These are phyloP conservation scores for Miltochrista miniata DNA, from an alignment of 2,888 invertebrate genomes.

Conservation along the genomic window DNA sequence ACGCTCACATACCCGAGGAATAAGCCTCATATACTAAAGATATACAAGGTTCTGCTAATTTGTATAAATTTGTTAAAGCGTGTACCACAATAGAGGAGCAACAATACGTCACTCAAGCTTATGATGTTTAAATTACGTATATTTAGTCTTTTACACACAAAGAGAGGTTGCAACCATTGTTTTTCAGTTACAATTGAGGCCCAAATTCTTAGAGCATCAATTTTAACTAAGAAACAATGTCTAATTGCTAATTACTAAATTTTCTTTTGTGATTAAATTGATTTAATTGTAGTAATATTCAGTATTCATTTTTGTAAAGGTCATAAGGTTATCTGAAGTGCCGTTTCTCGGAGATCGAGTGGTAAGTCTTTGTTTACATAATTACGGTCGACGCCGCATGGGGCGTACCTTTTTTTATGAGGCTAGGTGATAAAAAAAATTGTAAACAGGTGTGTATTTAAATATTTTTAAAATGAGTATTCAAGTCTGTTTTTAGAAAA, in stretches of 20 bases:
- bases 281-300: too few relatives aligned
- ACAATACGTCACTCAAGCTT: conserved; percentile 44
- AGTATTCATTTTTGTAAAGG: too few relatives aligned
- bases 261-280: too few relatives aligned
- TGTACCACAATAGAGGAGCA: conserved; percentile 25
- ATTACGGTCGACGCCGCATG: too few relatives aligned
- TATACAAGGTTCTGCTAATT: conserved; percentile 11
- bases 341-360: too few relatives aligned
- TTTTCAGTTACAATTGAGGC: conserved; percentile 28
- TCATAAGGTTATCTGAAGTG: too few relatives aligned
- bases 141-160: conserved; percentile 40
- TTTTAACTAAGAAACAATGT: neutral
- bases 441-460: too few relatives aligned
- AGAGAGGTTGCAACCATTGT: conserved; percentile 43
- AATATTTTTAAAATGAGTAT: too few relatives aligned
- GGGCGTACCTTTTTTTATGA: too few relatives aligned
- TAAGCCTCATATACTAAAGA: neutral
- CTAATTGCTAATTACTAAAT: neutral
- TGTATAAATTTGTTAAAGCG: conserved; percentile 15
- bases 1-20: conserved; percentile 2
- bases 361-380: too few relatives aligned
- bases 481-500: too few relatives aligned
- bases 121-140: conserved; percentile 50
- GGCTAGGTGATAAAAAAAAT: too few relatives aligned
- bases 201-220: conserved; percentile 1